Evolutionary conservation across 2,888 invertebrate species (phyloP).

Genomic region (Stratiomys singularior): DNA sequence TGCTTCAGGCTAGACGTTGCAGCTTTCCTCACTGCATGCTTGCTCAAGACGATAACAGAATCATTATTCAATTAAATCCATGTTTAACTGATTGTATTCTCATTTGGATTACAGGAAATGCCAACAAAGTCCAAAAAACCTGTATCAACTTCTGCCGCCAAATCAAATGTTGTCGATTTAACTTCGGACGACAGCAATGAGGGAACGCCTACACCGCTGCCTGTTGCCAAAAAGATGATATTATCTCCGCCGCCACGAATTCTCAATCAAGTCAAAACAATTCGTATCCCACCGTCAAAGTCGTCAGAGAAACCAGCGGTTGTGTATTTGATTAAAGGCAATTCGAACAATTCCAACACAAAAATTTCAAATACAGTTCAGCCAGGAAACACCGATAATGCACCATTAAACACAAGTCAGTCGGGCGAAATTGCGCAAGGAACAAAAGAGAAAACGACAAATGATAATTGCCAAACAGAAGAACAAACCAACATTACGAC

Average conservation of each 20-base stretch:
- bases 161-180: constrained; percentile 26
- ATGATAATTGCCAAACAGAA: neutral
- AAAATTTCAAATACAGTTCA: neutral
- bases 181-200: constrained; percentile 36
- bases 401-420: no score
- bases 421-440: neutral
- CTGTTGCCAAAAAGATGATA: neutral
- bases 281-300: neutral
- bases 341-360: neutral
- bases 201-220: neutral
- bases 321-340: neutral
- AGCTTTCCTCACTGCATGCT: no score
- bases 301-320: neutral
- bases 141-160: no score
- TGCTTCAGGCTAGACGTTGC: no score
- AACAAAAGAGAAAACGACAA: neutral
- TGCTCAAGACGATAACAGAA: no score
- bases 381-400: no score
- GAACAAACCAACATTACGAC: no score
- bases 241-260: neutral
- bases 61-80: no score
- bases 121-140: no score
- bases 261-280: neutral
- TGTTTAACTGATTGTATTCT: no score
- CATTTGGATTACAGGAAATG: no score